These are phyloP conservation scores for Panagrolaimus sp. DNA, from an alignment of 1,140 invertebrate species.

Conservation along the genomic window DNA sequence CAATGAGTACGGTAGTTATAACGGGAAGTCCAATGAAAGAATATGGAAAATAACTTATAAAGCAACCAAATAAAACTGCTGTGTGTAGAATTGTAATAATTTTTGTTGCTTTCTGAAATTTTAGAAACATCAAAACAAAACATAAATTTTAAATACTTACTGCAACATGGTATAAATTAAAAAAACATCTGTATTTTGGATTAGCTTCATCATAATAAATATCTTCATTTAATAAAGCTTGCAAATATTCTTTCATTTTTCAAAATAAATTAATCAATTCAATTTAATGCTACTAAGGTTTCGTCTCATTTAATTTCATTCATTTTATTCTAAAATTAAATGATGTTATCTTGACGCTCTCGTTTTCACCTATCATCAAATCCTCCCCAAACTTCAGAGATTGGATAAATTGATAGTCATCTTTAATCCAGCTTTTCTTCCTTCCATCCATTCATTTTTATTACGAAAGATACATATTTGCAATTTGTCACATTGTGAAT, in stretches of 20 bases:
- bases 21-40: conserved; percentile 7
- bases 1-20: neutral
- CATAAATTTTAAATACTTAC: neutral
- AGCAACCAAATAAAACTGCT: neutral
- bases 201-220: conserved; percentile 19
- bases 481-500: too few species aligned
- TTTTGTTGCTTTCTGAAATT: conserved; percentile 7
- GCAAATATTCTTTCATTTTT: conserved; percentile 14
- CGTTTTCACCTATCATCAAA: too few species aligned
- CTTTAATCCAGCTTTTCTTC: too few species aligned
- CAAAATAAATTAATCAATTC: too few species aligned
- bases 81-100: conserved; percentile 4
- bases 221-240: conserved; percentile 10
- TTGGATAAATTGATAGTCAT: too few species aligned
- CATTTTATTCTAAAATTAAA: too few species aligned
- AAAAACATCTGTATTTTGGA: conserved; percentile 11
- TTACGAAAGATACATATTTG: too few species aligned
- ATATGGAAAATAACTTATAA: conserved; percentile 19
- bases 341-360: too few species aligned
- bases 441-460: too few species aligned
- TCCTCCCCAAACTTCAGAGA: too few species aligned
- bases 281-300: too few species aligned
- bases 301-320: too few species aligned
- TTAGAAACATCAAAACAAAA: neutral
- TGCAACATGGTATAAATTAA: conserved; percentile 13